These are phyloP conservation scores for Girardinus metallicus DNA, from an alignment of 2,797 vertebrate species.

Conservation along the genomic window DNA sequence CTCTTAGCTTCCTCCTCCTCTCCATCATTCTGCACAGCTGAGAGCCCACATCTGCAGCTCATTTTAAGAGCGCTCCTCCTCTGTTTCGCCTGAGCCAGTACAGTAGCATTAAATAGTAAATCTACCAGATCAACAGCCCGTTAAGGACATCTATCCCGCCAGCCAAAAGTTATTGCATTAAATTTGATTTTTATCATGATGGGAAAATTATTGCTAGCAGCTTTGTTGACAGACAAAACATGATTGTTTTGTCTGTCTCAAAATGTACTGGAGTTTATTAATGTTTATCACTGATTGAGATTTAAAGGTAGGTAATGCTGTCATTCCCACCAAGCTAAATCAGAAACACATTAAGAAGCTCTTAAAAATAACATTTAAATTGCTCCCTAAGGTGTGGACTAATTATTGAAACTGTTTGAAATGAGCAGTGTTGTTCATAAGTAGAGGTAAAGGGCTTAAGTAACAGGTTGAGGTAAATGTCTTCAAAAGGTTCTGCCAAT, in stretches of 20 bases:
- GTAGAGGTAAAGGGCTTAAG: not conserved
- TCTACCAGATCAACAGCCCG: slow-evolving; percentile 55
- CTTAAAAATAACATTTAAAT: slow-evolving; percentile 28
- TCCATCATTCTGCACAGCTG: slow-evolving; percentile 60
- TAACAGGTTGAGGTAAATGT: not conserved
- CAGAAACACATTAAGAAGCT: slow-evolving; percentile 8
- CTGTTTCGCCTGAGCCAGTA: slow-evolving; percentile 69
- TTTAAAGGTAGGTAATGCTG: slow-evolving; percentile 10
- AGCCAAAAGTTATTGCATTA: slow-evolving; percentile 35
- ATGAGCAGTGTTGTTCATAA: not conserved
- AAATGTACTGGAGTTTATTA: not conserved
- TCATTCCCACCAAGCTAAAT: slow-evolving; percentile 10
- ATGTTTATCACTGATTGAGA: slow-evolving; percentile 6
- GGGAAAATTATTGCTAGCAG: slow-evolving; percentile 29
- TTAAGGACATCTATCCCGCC: slow-evolving; percentile 45
- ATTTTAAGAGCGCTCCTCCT: slow-evolving; percentile 72
- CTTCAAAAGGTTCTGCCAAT: not conserved
- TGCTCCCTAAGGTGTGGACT: not conserved
- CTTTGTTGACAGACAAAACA: slow-evolving; percentile 37
- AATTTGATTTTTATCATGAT: slow-evolving; percentile 48
- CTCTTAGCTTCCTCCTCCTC: slow-evolving; percentile 20
- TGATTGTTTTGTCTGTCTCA: no score
- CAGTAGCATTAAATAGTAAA: slow-evolving; percentile 78
- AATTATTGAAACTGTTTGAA: not conserved
- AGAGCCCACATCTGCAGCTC: slow-evolving; percentile 77